A percentile compares a stretch with the other conserved stretches of the same genome.
phyloP scores from a whole-genome alignment of 1,140 invertebrate species.

The Drosophila ficusphila region DNA sequence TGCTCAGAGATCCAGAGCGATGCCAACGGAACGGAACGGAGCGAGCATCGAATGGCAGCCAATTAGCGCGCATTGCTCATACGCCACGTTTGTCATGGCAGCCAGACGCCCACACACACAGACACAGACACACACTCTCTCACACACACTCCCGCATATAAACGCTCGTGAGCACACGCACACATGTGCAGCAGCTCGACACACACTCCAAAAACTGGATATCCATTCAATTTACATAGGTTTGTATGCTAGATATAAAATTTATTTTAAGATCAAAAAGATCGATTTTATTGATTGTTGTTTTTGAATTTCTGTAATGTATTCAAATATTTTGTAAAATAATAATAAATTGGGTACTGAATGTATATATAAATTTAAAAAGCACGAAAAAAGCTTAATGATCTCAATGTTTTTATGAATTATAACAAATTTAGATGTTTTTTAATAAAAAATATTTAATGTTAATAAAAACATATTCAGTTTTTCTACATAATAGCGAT shows the following conservation, averaged over 20 bases:
- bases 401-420: no score
- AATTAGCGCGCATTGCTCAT: constrained; percentile 82
- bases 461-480: no score
- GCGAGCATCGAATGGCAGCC: constrained; percentile 65
- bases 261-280: no score
- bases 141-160: constrained; percentile 5
- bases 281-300: no score
- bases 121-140: not conserved
- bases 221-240: not conserved
- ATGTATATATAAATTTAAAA: no score
- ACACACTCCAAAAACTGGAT: not conserved
- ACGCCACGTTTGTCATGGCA: constrained; percentile 80
- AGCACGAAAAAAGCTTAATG: no score
- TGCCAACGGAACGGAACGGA: constrained; percentile 55
- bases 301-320: no score
- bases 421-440: no score
- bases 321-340: no score
- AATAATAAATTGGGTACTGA: no score
- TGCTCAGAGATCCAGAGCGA: constrained; percentile 38
- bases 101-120: constrained; percentile 27
- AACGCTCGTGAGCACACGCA: not conserved
- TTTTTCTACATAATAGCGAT: no score
- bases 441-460: not conserved
- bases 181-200: constrained; percentile 16
- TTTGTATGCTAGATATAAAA: no score